Base-by-base conservation (phyloP, 2,797 vertebrate genomes). In the Sebastes goodei region DNA sequence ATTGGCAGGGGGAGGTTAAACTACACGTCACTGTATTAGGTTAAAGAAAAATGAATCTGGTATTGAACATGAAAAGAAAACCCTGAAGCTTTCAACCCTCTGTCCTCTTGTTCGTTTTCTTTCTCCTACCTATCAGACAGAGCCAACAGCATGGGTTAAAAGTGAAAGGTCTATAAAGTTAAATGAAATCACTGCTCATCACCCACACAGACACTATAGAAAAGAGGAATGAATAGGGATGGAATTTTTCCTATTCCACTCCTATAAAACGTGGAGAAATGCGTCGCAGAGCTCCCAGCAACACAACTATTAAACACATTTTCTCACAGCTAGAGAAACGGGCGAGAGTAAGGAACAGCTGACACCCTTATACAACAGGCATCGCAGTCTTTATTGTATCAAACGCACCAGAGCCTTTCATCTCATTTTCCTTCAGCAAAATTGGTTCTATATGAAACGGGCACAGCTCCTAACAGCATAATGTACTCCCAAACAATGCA, bases 181-280 rank as follows among this genome's bases (percentile, higher is more conserved):
- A 67, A 67, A 71, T 20, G n/a, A 70, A 78, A 72, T 62, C 23
- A 42, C 30, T 53, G 35, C 69, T 33, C 33, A 17, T 10, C 30
- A 25, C 8, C 17, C 9, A 53, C n/a, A 69, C 29, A 15, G 53
- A 62, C 61, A 33, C 9, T 38, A 57, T 29, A 12, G 17, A 80
- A 32, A 66, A 21, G 7, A 66, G 5, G 15, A 70, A 29, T 10
- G 11, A 23, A 53, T 33, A 46, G 49, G 52, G 6, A 64, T 63
- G 61, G 46, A 73, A 38, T 76, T 62, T 74, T 35, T 9, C 3
- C 17, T 87, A 56, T 82, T 85, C 10, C 32, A 64, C 65, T 55
- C 59, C 56, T 74, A 67, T 56, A 60, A 74, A 86, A 70, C 80
- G 35, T 75, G 57, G 38, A 72, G 56, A 77, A 83, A 80, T 67